phyloP scores from a whole-genome alignment of 2,797 vertebrate species.

The Acropternis orthonyx region DNA sequence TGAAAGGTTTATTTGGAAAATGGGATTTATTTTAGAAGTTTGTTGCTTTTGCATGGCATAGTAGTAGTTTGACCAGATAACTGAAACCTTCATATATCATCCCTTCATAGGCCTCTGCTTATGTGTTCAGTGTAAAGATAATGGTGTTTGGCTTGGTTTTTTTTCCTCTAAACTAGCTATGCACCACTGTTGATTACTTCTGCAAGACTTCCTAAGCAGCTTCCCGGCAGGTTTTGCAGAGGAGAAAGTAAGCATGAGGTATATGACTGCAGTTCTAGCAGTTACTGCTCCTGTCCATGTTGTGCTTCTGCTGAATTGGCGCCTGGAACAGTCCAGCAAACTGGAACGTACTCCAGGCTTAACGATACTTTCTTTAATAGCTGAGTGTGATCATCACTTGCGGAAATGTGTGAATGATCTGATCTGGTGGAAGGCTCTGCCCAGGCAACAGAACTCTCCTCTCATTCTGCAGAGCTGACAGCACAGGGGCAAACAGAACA shows the following conservation, averaged over 20 bases:
- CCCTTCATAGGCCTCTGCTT: not conserved
- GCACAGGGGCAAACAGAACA: not conserved
- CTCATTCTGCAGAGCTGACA: not conserved
- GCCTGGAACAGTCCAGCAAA: not conserved
- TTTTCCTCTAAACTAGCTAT: not conserved
- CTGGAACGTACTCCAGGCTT: not conserved
- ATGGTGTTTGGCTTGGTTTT: not conserved
- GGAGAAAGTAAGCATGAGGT: not conserved
- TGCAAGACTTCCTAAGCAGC: not conserved
- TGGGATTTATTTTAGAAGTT: not conserved
- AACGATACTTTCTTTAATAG: not conserved
- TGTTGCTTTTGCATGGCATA: not conserved
- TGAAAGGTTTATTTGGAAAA: not conserved
- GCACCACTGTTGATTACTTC: not conserved
- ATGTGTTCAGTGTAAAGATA: not conserved
- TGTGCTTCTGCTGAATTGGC: not conserved
- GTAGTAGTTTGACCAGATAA: not conserved
- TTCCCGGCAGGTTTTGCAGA: not conserved
- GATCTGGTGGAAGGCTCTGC: not conserved
- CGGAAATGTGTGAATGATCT: not conserved
- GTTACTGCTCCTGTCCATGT: not conserved
- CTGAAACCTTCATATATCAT: not conserved
- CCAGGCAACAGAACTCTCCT: not conserved
- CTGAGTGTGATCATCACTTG: not conserved
- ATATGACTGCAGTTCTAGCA: not conserved